Conservation (phyloP, 2,113 vertebrate species). For the Chamaetylas fuelleborni region DNA sequence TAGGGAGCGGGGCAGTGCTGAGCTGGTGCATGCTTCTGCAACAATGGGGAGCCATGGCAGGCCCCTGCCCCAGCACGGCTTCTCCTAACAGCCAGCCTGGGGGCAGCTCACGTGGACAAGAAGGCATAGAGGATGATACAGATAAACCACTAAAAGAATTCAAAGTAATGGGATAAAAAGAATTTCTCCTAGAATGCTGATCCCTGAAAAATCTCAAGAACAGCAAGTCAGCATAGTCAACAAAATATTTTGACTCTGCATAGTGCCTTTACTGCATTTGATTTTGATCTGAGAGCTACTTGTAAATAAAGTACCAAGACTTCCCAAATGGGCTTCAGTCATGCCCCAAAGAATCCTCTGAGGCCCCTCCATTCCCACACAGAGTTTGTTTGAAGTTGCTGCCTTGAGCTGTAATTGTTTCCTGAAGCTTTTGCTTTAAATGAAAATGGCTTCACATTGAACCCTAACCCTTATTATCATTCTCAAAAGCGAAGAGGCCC, state of each 20-base stretch:
- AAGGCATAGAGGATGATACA: neutral
- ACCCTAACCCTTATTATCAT: constrained; percentile 8
- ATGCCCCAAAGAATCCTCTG: neutral
- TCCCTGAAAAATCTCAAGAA: neutral
- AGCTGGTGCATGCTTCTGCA: constrained; percentile 40
- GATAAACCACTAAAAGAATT: neutral
- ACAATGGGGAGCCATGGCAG: neutral
- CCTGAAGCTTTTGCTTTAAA: neutral
- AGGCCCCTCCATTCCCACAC: neutral
- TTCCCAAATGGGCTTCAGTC: neutral
- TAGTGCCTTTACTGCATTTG: neutral
- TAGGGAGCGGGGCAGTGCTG: constrained; percentile 20
- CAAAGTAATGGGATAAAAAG: neutral
- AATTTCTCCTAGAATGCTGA: neutral
- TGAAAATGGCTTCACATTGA: neutral
- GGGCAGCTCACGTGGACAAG: fast-evolving
- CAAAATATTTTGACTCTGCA: neutral
- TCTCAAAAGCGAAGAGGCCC: neutral
- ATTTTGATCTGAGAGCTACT: neutral
- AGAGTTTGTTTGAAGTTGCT: neutral
- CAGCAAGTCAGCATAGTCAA: neutral
- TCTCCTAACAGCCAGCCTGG: fast-evolving
- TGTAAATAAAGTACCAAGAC: neutral
- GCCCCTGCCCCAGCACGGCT: neutral
- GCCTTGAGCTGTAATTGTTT: neutral